Conservation (phyloP, 2,797 vertebrate genomes). For the Oryzias sinensis region DNA sequence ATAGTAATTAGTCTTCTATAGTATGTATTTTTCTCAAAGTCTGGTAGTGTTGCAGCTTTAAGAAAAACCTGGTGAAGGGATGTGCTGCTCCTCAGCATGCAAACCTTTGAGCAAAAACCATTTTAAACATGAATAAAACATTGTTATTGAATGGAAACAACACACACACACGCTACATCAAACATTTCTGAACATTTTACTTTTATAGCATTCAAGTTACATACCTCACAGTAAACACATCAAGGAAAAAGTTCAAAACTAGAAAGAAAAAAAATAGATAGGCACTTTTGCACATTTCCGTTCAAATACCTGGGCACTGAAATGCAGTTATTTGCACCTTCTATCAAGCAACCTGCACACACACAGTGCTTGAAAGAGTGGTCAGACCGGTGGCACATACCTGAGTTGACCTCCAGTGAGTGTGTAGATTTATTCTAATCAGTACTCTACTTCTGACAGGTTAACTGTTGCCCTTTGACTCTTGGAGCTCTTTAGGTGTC, state of each 20-base stretch:
- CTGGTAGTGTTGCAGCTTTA: background rate
- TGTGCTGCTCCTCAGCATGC: background rate
- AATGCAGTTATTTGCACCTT: slow-evolving; percentile 4
- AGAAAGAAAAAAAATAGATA: too few species aligned
- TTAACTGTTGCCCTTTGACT: slow-evolving; percentile 81
- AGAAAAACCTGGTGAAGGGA: slow-evolving; percentile 4
- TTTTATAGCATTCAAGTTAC: too few species aligned
- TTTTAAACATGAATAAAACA: slow-evolving; percentile 8
- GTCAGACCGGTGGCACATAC: slow-evolving; percentile 72
- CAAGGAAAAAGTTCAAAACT: too few species aligned
- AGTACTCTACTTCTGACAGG: slow-evolving; percentile 84
- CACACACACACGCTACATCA: background rate
- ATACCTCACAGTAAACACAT: too few species aligned
- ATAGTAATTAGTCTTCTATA: background rate
- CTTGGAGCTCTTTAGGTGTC: slow-evolving; percentile 74
- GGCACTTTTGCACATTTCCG: slow-evolving; percentile 15
- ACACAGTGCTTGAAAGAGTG: slow-evolving; percentile 51
- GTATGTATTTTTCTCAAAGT: background rate
- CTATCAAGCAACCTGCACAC: slow-evolving; percentile 11
- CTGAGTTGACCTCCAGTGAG: slow-evolving; percentile 78
- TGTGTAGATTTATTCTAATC: slow-evolving; percentile 86
- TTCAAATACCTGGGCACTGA: slow-evolving; percentile 7
- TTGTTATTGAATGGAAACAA: background rate
- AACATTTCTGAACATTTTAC: too few species aligned
- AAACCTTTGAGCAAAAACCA: background rate